A percentile compares a stretch with the other conserved stretches of the same genome.
These are phyloP conservation scores for Shinisaurus crocodilurus DNA, from an alignment of 2,113 vertebrate species.

Conservation along the genomic window DNA sequence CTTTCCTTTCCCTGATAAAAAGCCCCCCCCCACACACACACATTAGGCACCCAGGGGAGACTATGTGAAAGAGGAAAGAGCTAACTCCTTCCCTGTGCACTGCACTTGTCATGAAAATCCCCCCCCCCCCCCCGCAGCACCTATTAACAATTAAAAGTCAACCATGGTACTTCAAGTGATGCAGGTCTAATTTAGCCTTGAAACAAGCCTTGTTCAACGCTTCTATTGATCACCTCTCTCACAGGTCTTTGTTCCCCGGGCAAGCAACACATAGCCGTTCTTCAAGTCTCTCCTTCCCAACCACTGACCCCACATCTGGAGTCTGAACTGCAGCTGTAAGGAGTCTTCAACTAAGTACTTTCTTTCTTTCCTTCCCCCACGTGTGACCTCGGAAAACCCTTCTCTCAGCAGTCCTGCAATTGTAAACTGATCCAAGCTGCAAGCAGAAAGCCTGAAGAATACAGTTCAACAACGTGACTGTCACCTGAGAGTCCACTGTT, in stretches of 20 bases:
- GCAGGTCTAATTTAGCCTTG: neutral
- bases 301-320: neutral
- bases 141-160: neutral
- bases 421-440: constrained; percentile 16
- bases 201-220: neutral
- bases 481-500: constrained; percentile 67
- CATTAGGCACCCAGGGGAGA: neutral
- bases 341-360: constrained; percentile 2
- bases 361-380: neutral
- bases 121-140: neutral
- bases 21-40: neutral
- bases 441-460: constrained; percentile 12
- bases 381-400: constrained; percentile 51
- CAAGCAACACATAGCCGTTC: neutral
- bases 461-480: constrained; percentile 45
- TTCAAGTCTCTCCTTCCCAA: neutral
- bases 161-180: neutral
- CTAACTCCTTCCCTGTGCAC: neutral
- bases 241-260: neutral
- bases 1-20: neutral
- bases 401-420: constrained; percentile 39
- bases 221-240: neutral
- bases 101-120: neutral
- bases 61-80: neutral
- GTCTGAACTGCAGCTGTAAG: neutral